Base-by-base conservation (phyloP, 2,797 vertebrate genomes). In the Sebastes elongatus region DNA sequence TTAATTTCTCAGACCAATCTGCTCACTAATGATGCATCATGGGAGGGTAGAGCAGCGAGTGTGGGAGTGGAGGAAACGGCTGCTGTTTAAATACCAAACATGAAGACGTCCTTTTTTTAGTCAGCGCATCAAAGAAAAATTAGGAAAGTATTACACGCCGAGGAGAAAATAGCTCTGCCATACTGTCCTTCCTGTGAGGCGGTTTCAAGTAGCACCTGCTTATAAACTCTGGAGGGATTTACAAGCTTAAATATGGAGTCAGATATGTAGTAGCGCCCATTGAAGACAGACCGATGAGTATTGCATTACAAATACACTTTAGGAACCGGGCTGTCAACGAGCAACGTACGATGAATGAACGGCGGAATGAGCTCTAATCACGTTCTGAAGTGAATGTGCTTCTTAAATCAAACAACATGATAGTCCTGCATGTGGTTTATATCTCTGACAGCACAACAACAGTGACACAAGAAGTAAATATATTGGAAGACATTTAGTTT, bases 141-240 rank as follows among this genome's bases (percentile, higher is more conserved):
- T 78, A 27, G 82, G 46, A 80, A 86, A 86, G 83, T 71, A 61
- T 86, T 81, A 74, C 76, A 75, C 49, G 3, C 63, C 3, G 64
- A 33, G 71, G 74, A 85, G 33, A 84, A 89, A 90, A 88, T 74
- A 88, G 84, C 80, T 66, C 27, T 25, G 53, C 46, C 53, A 60
- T 33, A 22, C 57, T 33, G 74, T 63, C 57, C 35, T 13, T 59
- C 10, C 42, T 64, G 23, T n/a, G 23, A 71, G 32, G 63, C 49
- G 14, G 81, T 75, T 78, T 86, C 80, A 69, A 74, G 70, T 68
- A 73, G 70, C 84, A 81, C 71, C 86, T 89, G 81, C 71, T 83
- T 69, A 84, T 83, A 80, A 78, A 57, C 52, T 81, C 38, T 6
- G 38, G 0, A 63, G 27, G 55, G 74, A 68, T 83, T 86, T 78